These are phyloP conservation scores for Pelodytes ibericus DNA, from an alignment of 2,797 vertebrate genomes.

Conservation along the genomic window DNA sequence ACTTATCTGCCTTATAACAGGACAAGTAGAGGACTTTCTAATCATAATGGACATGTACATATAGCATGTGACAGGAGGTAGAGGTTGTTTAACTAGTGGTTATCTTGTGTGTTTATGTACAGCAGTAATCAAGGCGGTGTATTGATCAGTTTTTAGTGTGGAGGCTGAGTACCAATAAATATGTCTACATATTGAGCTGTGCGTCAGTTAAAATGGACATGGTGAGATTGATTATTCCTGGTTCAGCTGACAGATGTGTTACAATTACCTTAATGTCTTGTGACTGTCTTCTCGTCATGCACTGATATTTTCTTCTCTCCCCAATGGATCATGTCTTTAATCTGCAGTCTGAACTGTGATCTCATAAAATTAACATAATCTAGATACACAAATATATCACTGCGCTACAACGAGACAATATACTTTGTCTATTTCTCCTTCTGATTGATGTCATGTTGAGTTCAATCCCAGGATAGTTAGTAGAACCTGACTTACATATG, in stretches of 20 bases:
- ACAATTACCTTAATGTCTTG: conserved; percentile 53
- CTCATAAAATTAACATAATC: conserved; percentile 37
- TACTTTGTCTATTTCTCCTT: conserved; percentile 23
- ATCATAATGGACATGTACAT: no score
- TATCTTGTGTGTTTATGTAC: not conserved
- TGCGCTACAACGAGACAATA: conserved; percentile 4
- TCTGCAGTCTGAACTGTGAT: conserved; percentile 35
- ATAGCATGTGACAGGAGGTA: no score
- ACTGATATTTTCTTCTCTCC: conserved; percentile 32
- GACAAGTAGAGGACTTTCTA: no score
- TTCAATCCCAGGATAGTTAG: not conserved
- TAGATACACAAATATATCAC: conserved; percentile 24
- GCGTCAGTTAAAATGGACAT: conserved; percentile 6
- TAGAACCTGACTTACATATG: not conserved
- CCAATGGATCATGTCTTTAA: conserved; percentile 37
- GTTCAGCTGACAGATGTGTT: conserved; percentile 41
- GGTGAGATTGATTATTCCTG: conserved; percentile 37
- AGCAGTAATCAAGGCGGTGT: not conserved
- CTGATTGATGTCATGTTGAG: conserved; percentile 20
- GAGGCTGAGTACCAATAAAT: conserved; percentile 12
- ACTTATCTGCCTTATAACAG: no score
- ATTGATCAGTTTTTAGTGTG: conserved; percentile 31
- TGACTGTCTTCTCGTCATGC: conserved; percentile 32
- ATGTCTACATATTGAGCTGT: conserved; percentile 31
- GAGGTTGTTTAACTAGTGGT: not conserved